A percentile compares a stretch with the other conserved stretches of the same genome.
phyloP scores from a whole-genome alignment of 2,888 invertebrate genomes.

The Autographa pulchrina region DNA sequence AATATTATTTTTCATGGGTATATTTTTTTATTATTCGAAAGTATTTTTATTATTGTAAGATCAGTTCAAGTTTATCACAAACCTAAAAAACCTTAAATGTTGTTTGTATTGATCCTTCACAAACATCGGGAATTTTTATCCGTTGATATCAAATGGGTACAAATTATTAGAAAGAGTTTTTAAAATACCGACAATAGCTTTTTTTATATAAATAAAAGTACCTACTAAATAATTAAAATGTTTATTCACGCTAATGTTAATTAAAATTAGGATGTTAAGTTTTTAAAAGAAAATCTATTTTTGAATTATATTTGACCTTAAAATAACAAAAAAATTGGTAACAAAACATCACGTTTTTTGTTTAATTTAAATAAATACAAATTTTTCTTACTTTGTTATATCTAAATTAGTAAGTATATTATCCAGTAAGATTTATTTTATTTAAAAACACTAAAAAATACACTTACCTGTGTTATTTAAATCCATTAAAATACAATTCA shows the following conservation, averaged over 20 bases:
- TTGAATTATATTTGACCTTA: too few relatives aligned
- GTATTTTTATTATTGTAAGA: neutral
- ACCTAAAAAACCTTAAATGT: constrained; percentile 3
- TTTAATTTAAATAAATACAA: too few relatives aligned
- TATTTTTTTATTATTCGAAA: neutral
- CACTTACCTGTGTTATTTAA: constrained; percentile 52
- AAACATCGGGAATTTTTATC: constrained; percentile 31
- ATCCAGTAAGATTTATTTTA: neutral
- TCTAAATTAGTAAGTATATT: neutral
- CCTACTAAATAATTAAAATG: too few relatives aligned
- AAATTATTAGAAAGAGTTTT: constrained; percentile 19
- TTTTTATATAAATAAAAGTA: too few relatives aligned
- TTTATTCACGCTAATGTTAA: too few relatives aligned
- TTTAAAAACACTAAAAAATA: neutral
- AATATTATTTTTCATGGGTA: neutral
- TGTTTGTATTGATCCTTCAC: constrained; percentile 27
- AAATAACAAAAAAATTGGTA: too few relatives aligned
- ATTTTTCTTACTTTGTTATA: constrained; percentile 8
- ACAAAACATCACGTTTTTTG: too few relatives aligned
- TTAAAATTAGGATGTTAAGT: too few relatives aligned
- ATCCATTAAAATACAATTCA: constrained; percentile 53
- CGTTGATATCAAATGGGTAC: constrained; percentile 40
- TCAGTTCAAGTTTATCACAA: neutral
- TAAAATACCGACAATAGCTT: too few relatives aligned
- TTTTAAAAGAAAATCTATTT: too few relatives aligned